Conservation (phyloP, 2,113 vertebrate genomes). For the Camelus dromedarius region DNA sequence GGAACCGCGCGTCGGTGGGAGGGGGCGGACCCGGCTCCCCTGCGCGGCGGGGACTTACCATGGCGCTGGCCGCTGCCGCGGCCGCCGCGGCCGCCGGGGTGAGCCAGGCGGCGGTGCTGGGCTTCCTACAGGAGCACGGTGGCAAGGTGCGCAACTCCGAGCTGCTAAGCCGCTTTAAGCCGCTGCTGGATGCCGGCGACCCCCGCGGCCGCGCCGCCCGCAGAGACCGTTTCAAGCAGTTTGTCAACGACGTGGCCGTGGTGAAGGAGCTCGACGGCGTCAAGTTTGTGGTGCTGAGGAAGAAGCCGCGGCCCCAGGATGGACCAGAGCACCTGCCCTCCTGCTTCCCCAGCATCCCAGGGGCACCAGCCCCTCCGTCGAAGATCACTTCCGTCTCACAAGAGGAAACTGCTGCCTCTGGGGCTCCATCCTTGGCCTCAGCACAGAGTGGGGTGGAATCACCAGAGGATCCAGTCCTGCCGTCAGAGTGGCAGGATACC, state of each 20-base stretch:
- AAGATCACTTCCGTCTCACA: accelerated
- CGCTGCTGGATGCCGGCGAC: constrained; percentile 85
- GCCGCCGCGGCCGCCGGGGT: constrained; percentile 84
- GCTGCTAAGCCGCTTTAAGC: constrained; percentile 88
- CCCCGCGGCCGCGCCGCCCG: constrained; percentile 87
- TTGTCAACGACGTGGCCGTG: constrained; percentile 91
- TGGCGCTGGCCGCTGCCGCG: constrained; percentile 80
- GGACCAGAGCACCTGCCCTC: not conserved
- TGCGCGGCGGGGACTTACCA: not conserved
- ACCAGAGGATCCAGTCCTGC: not conserved
- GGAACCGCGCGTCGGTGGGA: not conserved
- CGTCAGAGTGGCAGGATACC: not conserved
- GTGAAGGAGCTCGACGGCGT: constrained; percentile 90
- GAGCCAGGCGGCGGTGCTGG: constrained; percentile 89
- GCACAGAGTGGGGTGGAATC: not conserved
- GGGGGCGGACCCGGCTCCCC: not conserved
- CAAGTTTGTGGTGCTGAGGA: constrained; percentile 90
- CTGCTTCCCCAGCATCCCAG: not conserved
- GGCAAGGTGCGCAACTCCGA: constrained; percentile 89
- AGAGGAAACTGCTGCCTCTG: accelerated
- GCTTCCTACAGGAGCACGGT: constrained; percentile 87
- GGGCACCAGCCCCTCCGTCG: not conserved
- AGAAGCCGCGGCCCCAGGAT: constrained; percentile 54
- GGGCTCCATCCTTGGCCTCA: accelerated
- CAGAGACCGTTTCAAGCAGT: constrained; percentile 90